Base-by-base conservation (phyloP, 2,113 vertebrate species). In the Hypomesus transpacificus region DNA sequence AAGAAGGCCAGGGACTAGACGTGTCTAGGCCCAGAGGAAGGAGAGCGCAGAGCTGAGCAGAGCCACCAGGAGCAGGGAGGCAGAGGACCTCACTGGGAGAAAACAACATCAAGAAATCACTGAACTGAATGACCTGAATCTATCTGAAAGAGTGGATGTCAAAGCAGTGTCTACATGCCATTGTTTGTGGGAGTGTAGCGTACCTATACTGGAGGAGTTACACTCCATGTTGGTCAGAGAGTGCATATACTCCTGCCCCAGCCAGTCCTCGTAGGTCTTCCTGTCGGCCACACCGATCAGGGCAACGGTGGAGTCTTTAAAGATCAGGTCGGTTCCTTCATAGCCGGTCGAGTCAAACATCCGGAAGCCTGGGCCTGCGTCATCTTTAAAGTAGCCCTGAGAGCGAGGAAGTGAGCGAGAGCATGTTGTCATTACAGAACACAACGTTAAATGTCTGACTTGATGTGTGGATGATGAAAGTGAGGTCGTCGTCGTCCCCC, bases 311-410 rank as follows among this genome's bases (percentile, higher is more conserved):
- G 96, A 94, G 82, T 99, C 97, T 78, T 94, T 98, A 86, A 99
- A 99, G 71, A 99, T 91, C 72, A 98, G 90, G 81, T 99, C 93
- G 65, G 89, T 86, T 66, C 94, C 93, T 0, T 76, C 24, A 68
- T 94, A 98, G 31, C 21, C 0, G 66, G 91, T 85, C 1, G 97
- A 99, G 85, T 95, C 92, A 65, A 98, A 98, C 96, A 99, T 98
- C 86, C 78, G 90, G 87, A 99, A 99, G 34, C 58, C 91, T 78
- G 81, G 0, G 56, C 34, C 86, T 72, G 81, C 79, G 72, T 90
- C 90, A 0, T 88, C 90, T 68, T 94, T 92, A 76, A 94, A 98
- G 74, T 91, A 91, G 21, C 20, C 86, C 96, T 98, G 75, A 71
- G 90, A 34, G 24, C 2, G 2, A 26, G 69, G 18, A 70, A 13